These are phyloP conservation scores for Itoplectis maculator DNA, from an alignment of 2,888 invertebrate genomes.

Conservation along the genomic window DNA sequence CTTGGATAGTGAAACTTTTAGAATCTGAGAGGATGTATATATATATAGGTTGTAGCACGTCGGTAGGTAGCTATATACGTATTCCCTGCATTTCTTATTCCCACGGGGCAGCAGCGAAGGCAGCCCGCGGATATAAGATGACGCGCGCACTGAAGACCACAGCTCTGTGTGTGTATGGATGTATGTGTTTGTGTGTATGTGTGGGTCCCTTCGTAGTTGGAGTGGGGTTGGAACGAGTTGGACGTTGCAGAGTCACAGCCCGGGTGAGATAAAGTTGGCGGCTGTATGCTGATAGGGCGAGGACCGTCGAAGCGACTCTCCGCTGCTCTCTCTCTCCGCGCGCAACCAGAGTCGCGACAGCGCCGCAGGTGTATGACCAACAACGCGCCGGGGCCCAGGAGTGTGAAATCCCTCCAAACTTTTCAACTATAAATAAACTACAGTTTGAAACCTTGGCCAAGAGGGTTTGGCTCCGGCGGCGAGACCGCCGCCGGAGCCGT, in stretches of 20 bases:
- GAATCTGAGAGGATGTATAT: constrained; percentile 76
- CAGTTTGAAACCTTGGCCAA: constrained; percentile 74
- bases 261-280: constrained; percentile 75
- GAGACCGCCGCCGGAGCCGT: no score
- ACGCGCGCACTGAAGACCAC: constrained; percentile 51
- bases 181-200: no score
- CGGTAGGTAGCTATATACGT: constrained; percentile 59
- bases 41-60: constrained; percentile 68
- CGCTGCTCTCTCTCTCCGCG: no score
- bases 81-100: constrained; percentile 77
- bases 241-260: constrained; percentile 44
- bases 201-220: no score
- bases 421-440: constrained; percentile 78
- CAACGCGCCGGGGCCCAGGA: constrained; percentile 19
- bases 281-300: constrained; percentile 76
- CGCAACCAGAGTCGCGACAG: constrained; percentile 46
- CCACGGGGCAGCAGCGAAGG: constrained; percentile 66
- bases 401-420: constrained; percentile 69
- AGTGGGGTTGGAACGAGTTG: constrained; percentile 23
- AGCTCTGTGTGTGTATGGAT: constrained; percentile 5
- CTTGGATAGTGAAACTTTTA: constrained; percentile 76
- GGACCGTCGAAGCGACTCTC: constrained; percentile 17
- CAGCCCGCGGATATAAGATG: constrained; percentile 63
- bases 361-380: constrained; percentile 68
- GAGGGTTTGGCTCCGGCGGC: not conserved